Conservation (phyloP, 1,140 invertebrate genomes). For the Aphidius gifuensis region DNA sequence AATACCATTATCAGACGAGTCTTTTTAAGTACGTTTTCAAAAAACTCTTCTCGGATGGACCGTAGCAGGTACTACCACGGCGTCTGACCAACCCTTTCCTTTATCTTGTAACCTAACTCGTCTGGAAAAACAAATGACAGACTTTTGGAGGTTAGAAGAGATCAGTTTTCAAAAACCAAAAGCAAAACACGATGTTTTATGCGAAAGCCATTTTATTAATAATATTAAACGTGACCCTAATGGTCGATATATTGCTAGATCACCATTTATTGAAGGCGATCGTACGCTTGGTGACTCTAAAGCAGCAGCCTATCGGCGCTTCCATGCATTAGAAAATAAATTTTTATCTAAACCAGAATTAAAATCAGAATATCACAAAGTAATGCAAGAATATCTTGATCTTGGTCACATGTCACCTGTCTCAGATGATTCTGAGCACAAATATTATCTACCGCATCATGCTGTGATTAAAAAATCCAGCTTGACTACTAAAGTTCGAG, state of each 20-base stretch:
- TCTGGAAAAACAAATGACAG: not conserved
- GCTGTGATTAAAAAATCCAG: too few species aligned
- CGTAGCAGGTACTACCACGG: slow-evolving; percentile 7
- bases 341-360: too few species aligned
- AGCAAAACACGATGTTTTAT: slow-evolving; percentile 18
- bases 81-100: not conserved
- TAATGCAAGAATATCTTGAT: too few species aligned
- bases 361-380: too few species aligned
- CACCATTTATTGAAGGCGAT: slow-evolving; percentile 29
- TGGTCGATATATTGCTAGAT: slow-evolving; percentile 29
- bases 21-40: slow-evolving; percentile 21
- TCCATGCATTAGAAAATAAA: too few species aligned
- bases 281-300: slow-evolving; percentile 11
- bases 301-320: too few species aligned
- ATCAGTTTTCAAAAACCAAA: not conserved
- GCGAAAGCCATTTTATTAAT: slow-evolving; percentile 29
- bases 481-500: too few species aligned
- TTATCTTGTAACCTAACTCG: not conserved
- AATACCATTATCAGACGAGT: slow-evolving; percentile 28
- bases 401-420: too few species aligned
- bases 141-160: too few species aligned
- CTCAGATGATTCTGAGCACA: too few species aligned
- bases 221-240: slow-evolving; percentile 13
- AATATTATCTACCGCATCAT: too few species aligned
- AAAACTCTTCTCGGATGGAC: slow-evolving; percentile 32